phyloP scores from a whole-genome alignment of 2,888 invertebrate genomes.

The Drosophila fungiperda region DNA sequence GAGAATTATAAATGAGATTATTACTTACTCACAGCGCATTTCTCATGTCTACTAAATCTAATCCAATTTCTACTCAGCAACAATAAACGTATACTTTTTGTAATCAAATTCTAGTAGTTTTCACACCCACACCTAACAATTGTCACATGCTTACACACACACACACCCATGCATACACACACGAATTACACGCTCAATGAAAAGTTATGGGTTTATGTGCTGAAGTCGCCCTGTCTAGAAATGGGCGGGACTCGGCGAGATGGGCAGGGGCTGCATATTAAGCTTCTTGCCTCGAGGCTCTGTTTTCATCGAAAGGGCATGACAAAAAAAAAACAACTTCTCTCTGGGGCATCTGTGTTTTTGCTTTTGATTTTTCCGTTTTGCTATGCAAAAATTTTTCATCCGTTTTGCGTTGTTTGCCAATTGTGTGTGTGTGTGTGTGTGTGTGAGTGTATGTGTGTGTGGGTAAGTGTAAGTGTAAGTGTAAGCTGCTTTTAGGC shows the following conservation, averaged over 20 bases:
- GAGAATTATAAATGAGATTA: not conserved
- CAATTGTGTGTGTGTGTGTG: constrained; percentile 12
- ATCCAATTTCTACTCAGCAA: constrained; percentile 1
- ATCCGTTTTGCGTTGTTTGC: constrained; percentile 47
- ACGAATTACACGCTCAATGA: constrained; percentile 53
- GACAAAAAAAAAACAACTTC: constrained; percentile 26
- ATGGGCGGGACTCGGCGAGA: not conserved
- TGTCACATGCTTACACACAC: constrained; percentile 47
- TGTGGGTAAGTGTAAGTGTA: constrained; percentile 36
- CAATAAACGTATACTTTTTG: constrained; percentile 31
- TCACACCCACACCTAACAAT: constrained; percentile 49
- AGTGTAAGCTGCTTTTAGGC: constrained; percentile 74
- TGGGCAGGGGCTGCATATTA: not conserved
- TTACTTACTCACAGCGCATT: constrained; percentile 10
- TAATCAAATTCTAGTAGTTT: constrained; percentile 66
- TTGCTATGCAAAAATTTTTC: constrained; percentile 52
- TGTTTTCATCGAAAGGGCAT: constrained; percentile 34
- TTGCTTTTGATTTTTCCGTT: constrained; percentile 29
- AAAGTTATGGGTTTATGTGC: constrained; percentile 62
- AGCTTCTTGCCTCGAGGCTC: constrained; percentile 29
- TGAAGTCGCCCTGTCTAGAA: not conserved
- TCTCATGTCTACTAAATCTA: not conserved
- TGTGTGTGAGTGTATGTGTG: constrained; percentile 14
- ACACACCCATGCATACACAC: constrained; percentile 22
- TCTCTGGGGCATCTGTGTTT: constrained; percentile 54